phyloP scores from a whole-genome alignment of 2,888 invertebrate species.

The Dynastes tityus region DNA sequence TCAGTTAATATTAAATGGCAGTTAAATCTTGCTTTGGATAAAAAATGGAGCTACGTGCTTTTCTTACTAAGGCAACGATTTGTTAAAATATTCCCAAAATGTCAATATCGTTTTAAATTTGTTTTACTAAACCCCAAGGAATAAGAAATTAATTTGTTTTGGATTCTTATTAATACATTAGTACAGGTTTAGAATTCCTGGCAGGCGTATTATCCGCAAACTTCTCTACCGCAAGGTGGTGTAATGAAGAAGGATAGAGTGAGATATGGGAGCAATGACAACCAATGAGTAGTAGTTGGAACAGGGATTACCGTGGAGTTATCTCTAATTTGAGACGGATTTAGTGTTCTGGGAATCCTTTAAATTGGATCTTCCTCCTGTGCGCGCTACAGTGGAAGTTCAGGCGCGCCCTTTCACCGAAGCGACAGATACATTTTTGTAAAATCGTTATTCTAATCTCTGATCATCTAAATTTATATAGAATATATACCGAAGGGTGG shows the following conservation, averaged over 20 bases:
- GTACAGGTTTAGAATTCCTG: constrained; percentile 34
- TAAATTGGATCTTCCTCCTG: constrained; percentile 72
- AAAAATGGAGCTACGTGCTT: no score
- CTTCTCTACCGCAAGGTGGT: neutral
- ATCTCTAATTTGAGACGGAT: constrained; percentile 75
- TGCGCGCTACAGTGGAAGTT: constrained; percentile 52
- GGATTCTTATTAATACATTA: constrained; percentile 43
- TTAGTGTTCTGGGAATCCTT: constrained; percentile 73
- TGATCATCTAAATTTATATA: constrained; percentile 52
- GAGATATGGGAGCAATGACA: constrained; percentile 66
- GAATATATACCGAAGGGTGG: constrained; percentile 43
- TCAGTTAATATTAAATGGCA: no score
- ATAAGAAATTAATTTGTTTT: constrained; percentile 37
- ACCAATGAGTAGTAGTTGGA: constrained; percentile 68
- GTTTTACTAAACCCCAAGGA: neutral
- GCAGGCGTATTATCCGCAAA: constrained; percentile 37
- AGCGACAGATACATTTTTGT: constrained; percentile 64
- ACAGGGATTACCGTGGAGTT: constrained; percentile 71
- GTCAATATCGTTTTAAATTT: neutral
- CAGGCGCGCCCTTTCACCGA: constrained; percentile 35
- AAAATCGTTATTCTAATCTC: constrained; percentile 56
- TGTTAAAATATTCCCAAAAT: neutral
- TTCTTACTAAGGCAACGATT: no score
- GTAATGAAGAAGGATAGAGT: constrained; percentile 66
- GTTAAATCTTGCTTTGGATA: no score